These are phyloP conservation scores for Calameuta idolon DNA, from an alignment of 2,888 invertebrate species.

Conservation along the genomic window DNA sequence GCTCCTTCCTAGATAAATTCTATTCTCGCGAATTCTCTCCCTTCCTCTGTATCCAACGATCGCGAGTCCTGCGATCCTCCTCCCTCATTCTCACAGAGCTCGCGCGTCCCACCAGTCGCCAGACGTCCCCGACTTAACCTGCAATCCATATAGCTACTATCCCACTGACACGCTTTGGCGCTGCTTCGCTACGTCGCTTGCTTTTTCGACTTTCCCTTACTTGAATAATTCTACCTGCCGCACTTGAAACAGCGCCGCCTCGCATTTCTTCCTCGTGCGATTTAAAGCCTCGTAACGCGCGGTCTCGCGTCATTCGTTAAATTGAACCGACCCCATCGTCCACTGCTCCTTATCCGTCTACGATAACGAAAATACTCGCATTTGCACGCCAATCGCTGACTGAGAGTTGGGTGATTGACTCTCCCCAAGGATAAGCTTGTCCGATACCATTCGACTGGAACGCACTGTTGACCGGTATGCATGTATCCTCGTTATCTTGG, in stretches of 20 bases:
- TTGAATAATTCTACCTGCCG: neutral
- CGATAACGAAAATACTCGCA: neutral
- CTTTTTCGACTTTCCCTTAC: neutral
- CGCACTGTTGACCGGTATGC: neutral
- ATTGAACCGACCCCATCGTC: neutral
- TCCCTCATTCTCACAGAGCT: neutral
- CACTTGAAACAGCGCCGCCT: neutral
- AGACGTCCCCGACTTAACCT: neutral
- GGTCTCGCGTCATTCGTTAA: neutral
- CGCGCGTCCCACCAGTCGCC: neutral
- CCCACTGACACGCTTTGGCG: neutral
- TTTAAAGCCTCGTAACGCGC: neutral
- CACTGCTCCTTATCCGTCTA: neutral
- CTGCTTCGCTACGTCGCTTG: neutral
- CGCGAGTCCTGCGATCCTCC: neutral
- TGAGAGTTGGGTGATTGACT: neutral
- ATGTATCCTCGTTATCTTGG: neutral
- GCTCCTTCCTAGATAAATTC: neutral
- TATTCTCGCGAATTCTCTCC: neutral
- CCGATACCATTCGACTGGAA: neutral
- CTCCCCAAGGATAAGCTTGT: neutral
- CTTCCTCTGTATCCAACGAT: neutral
- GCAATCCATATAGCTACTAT: neutral
- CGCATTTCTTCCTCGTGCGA: neutral
- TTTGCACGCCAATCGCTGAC: neutral